A percentile compares a stretch with the other conserved stretches of the same genome.
phyloP scores from a whole-genome alignment of 2,797 vertebrate species.

The Sparidentex hasta region DNA sequence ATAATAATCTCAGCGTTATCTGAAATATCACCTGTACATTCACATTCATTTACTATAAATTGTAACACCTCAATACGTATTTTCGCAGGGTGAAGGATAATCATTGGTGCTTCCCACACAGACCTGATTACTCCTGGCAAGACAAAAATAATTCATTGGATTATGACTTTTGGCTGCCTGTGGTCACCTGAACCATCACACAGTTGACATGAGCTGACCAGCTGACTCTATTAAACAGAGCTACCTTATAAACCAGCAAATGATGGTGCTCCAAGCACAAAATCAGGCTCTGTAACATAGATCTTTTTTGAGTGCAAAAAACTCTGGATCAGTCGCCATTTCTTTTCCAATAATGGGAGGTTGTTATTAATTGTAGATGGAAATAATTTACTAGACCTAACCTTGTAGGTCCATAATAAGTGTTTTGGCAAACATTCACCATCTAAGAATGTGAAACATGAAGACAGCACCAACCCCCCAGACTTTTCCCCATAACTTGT shows the following conservation, averaged over 20 bases:
- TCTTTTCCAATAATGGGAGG: neutral
- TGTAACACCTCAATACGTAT: neutral
- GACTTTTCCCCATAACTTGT: too few relatives aligned
- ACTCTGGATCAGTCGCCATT: too few relatives aligned
- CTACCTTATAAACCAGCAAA: constrained; percentile 1
- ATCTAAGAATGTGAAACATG: neutral
- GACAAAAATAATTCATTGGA: neutral
- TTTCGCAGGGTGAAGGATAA: neutral
- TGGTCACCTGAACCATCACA: constrained; percentile 14
- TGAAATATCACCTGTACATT: neutral
- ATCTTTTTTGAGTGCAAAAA: neutral
- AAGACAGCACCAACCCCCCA: neutral
- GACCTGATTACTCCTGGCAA: neutral
- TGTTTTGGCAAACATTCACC: constrained; percentile 1
- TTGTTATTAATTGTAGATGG: constrained; percentile 13
- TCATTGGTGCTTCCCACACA: neutral
- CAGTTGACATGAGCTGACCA: neutral
- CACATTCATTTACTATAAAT: neutral
- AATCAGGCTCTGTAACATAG: neutral
- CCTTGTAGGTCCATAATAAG: neutral
- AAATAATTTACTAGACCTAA: neutral
- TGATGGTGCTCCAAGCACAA: neutral
- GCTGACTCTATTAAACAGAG: constrained; percentile 8
- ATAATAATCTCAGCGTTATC: neutral
- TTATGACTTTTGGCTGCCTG: constrained; percentile 12